phyloP scores from a whole-genome alignment of 2,113 vertebrate species.

The human (Homo sapiens) region GRCh38 chr2:81719501-81720000 shows the following conservation, averaged over 20 bases:
- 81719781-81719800: background rate
- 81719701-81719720: conserved; percentile 64
- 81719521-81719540: conserved; percentile 41
- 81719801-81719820: conserved; percentile 24
- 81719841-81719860: background rate
- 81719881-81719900: background rate
- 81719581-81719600: conserved; percentile 60
- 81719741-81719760: conserved; percentile 18
- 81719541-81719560: conserved; percentile 55
- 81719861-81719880: background rate
- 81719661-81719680: conserved; percentile 68
- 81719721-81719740: conserved; percentile 48
- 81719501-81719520: background rate
- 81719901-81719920: conserved; percentile 42
- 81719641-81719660: conserved; percentile 70
- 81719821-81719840: background rate
- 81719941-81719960: conserved; percentile 67
- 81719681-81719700: conserved; percentile 65
- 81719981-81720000: conserved; percentile 57
- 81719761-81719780: conserved; percentile 25
- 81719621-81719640: conserved; percentile 70
- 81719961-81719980: conserved; percentile 57
- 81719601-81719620: conserved; percentile 70
- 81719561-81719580: conserved; percentile 58
- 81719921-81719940: conserved; percentile 59